Percentiles rank a stretch among this genome's conserved stretches.
Conservation (phyloP, 2,888 invertebrate genomes). For the Odontothrips loti region DNA sequence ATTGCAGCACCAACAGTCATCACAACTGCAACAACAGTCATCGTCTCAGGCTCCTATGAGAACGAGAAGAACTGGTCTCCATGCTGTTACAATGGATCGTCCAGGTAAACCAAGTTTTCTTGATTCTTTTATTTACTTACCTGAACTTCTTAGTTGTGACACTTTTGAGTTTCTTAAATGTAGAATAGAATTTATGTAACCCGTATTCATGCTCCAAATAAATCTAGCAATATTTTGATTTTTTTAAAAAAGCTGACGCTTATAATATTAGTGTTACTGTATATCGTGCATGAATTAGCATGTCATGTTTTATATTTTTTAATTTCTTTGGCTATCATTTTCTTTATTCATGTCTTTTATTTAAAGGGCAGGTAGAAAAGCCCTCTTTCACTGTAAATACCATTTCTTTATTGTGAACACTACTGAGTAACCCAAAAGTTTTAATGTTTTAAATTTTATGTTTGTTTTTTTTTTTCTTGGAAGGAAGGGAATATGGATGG, state of each 20-base stretch:
- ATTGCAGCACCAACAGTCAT: neutral
- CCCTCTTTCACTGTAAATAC: neutral
- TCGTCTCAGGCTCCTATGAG: conserved; percentile 49
- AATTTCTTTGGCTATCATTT: neutral
- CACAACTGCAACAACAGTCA: conserved; percentile 29
- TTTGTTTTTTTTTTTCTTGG: too few species aligned
- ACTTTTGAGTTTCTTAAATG: neutral
- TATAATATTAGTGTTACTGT: neutral
- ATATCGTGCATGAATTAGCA: neutral
- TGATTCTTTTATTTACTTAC: conserved; percentile 36
- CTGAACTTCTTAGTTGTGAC: conserved; percentile 36
- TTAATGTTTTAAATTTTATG: too few species aligned
- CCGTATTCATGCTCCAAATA: conserved; percentile 34
- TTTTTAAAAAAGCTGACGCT: neutral
- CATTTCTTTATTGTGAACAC: neutral
- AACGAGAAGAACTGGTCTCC: conserved; percentile 73
- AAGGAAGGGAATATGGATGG: too few species aligned
- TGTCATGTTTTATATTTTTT: neutral
- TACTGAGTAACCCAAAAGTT: too few species aligned
- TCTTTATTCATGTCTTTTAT: neutral
- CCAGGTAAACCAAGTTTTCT: conserved; percentile 61
- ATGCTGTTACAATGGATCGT: conserved; percentile 80
- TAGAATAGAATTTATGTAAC: neutral
- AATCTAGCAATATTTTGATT: conserved; percentile 18
- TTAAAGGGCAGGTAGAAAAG: too few species aligned